Percentiles rank a stretch among this genome's conserved stretches.
Evolutionary conservation across 2,888 invertebrate species (phyloP).

Genomic region (Spatulosminthurus flaviceps): DNA sequence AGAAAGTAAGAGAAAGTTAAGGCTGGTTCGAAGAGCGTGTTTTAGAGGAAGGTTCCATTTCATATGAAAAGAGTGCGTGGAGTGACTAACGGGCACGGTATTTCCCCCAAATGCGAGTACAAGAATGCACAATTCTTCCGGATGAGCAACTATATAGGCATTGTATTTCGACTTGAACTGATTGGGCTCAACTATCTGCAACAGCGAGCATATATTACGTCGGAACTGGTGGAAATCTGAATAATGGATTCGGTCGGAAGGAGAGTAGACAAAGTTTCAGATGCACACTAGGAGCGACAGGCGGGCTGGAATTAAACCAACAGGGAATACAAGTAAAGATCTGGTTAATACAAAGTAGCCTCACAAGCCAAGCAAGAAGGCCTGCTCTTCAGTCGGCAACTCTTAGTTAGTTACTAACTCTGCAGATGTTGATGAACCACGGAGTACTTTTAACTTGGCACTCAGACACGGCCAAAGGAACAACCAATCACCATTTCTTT

Average conservation of each 20-base stretch:
- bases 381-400: background rate
- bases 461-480: background rate
- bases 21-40: no score
- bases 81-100: no score
- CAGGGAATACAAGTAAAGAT: slow-evolving; percentile 14
- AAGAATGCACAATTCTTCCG: background rate
- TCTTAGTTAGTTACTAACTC: no score
- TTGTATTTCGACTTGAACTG: slow-evolving; percentile 11
- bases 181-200: background rate
- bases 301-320: background rate
- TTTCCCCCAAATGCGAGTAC: background rate
- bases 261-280: no score
- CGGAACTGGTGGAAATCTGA: no score
- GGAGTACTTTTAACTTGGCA: background rate
- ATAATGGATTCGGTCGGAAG: no score
- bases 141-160: background rate
- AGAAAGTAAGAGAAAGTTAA: no score
- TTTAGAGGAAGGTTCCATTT: no score
- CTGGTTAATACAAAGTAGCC: background rate
- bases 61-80: no score
- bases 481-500: background rate
- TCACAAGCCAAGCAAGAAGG: no score
- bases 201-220: background rate
- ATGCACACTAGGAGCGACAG: no score
- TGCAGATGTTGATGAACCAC: background rate